Evolutionary conservation across 2,113 vertebrate genomes (phyloP), one percentile per base, ranked within the genome.

Genomic region (Vidua chalybeata): DNA sequence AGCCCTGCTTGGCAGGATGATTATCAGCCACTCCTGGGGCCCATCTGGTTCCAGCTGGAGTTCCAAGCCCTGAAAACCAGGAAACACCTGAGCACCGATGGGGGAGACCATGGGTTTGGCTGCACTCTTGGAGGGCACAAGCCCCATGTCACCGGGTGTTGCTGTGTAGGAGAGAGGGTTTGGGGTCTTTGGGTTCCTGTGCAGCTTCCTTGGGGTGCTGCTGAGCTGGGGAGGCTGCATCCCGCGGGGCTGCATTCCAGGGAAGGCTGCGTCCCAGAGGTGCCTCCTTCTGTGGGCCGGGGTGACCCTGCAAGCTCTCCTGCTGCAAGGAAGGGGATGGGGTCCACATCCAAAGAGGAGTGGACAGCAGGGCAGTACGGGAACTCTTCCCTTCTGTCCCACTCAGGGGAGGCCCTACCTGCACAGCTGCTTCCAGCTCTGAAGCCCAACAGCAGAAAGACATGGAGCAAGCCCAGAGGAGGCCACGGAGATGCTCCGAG

Each of bases 121-220:
- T 66, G 24, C 56, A 4, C 12, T 33, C 27, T 61, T 10, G 24
- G 7, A 31, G 35, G 31, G 26, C 12, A 31, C 17, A 2, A 24
- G 31, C 46, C 15, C 0, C 0, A 0, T 37, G 45, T 13, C 31
- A 35, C 23, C 0, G 0, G 20, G 4, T 35, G 35, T 46, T 18
- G 1, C 16, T 5, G 0, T 7, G 6, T 1, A 3, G 6, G 4
- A 45, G 22, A 31, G 27, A 31, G 43, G 8, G 1, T n/a, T 48
- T 15, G 17, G 9, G 12, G 13, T 2, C 0, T 8, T 35, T 17
- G 77, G 26, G 11, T 22, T 51, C 58, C 35, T 35, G 46, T 0
- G 22, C 39, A 37, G 63, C 22, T 26, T 23, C 21, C 15, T 15
- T 18, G 39, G 46, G 13, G 6, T 26, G 16, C 55, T 27, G 0